Percentiles rank a stretch among this genome's conserved stretches.
Evolutionary conservation across 2,888 invertebrate species (phyloP).

Genomic region (Actias luna): DNA sequence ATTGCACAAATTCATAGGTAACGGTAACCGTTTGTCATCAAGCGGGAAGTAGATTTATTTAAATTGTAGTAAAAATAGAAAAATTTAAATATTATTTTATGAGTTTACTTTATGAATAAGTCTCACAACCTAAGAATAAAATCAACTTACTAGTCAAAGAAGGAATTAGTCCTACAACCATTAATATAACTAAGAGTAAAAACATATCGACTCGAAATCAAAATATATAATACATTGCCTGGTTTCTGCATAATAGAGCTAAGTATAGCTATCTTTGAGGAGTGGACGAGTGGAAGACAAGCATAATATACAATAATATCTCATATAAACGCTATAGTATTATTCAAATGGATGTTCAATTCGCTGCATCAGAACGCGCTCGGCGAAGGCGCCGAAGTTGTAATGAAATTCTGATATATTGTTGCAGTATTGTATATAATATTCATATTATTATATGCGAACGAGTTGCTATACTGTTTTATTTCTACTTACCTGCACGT

Average conservation of each 20-base stretch:
- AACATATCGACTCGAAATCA: too few relatives aligned
- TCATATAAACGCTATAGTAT: constrained; percentile 37
- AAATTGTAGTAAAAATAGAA: too few relatives aligned
- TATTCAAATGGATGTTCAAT: constrained; percentile 43
- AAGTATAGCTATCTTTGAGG: background rate
- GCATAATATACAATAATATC: constrained; percentile 29
- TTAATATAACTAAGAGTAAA: too few relatives aligned
- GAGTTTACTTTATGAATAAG: too few relatives aligned
- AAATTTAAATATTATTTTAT: too few relatives aligned
- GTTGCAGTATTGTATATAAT: constrained; percentile 21
- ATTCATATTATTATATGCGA: constrained; percentile 33
- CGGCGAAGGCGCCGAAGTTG: constrained; percentile 26
- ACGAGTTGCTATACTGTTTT: constrained; percentile 1
- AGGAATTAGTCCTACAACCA: too few relatives aligned
- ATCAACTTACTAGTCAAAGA: too few relatives aligned
- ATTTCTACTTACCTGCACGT: background rate
- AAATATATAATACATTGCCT: too few relatives aligned
- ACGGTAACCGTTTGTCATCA: too few relatives aligned
- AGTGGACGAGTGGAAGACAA: constrained; percentile 11
- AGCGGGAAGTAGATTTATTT: too few relatives aligned
- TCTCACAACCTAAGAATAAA: too few relatives aligned
- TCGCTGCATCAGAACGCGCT: constrained; percentile 26
- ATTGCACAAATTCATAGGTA: too few relatives aligned
- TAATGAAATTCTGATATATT: constrained; percentile 31
- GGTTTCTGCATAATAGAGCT: background rate